Base-by-base conservation (phyloP, 2,113 vertebrate genomes). In the Clarias magur region DNA sequence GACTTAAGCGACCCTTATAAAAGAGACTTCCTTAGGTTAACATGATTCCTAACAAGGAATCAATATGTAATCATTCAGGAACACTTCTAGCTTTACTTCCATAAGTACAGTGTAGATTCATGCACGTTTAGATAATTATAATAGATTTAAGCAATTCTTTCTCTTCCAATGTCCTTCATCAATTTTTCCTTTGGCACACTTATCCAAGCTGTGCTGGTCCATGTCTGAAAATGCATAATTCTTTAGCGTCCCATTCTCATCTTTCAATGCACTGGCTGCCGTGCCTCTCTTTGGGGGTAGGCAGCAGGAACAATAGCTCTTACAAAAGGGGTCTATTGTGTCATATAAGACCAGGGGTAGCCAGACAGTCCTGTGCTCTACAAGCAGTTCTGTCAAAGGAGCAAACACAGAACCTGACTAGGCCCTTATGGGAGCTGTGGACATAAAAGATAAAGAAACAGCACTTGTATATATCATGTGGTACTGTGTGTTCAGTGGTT, bases 271-370 rank as follows among this genome's bases (percentile, higher is more conserved):
- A 92, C 90, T 89, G 91, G 60, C 63, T 84, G 91, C 90, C 92
- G 86, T 88, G 86, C 89, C 91, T 91, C 88, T 86, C 88, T 90
- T 72, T 88, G 88, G 90, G 92, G 87, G 90, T 80, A 87, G 89
- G 83, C 80, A 42, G 84, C 48, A 87, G 84, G 91, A 88, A 93
- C 93, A 94, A 95, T 92, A 75, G 92, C 81, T 67, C 83, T 90
- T 87, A 88, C 90, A 93, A 92, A 94, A 92, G 90, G 91, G 89
- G 88, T 68, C 92, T 90, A 92, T 93, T 95, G 93, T 95, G 91
- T 91, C 54, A 85, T 86, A 86, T 85, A 90, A 63, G 92, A 88
- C 88, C 88, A 90, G 85, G 34, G 80, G 91, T 86, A 88, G 80
- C 85, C 85, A 92, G 92, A 90, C 89, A 90, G 82, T 89, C 87